Evolutionary conservation across 2,888 invertebrate genomes (phyloP), one percentile per base, ranked within the genome.

Genomic region (Drosophila prostipennis): DNA sequence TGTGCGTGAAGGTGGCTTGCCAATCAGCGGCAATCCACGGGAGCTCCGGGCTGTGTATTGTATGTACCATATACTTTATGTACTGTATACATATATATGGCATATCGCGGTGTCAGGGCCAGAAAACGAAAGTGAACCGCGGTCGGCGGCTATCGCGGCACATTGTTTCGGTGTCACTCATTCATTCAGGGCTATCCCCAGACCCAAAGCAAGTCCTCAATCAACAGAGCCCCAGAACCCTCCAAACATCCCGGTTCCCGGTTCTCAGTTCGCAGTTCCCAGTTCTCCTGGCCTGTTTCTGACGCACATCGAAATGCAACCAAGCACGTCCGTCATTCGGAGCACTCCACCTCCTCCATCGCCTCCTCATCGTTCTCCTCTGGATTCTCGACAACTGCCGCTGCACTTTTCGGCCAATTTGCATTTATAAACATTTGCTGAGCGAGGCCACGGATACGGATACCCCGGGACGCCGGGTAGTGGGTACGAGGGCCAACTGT

Each of bases 331-430:
- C 78, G 83, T 42, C 67, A 64, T 43, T 57, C 51, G 49, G 48
- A 29, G 45, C 46, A 42, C 51, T 36, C 19, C 59, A 16, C 45
- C 32, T 29, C 32, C 19, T 36, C 19, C 59, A 16, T 40, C 29
- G 19, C 29, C 48, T 29, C 19, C 45, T 4, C 19, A 3, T 10
- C 19, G 6, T 29, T 6, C 8, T 11, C n/a, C 29, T 39, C 37
- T 8, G n/a, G 11, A n/a, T 29, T 34, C 46, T 52, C 49, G 74
- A 64, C 53, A 60, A 67, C 29, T 67, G 80, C 65, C 72, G 75
- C 49, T 80, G 74, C 81, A 84, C 84, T 87, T 87, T 87, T 84
- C 73, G 84, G 87, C 86, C 84, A 84, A 84, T 84, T 87, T 84
- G 80, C 84, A 84, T 84, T 87, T 87, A 82, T 85, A 87, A 84